These are phyloP conservation scores for Microcaecilia unicolor DNA, from an alignment of 2,797 vertebrate genomes.

Conservation along the genomic window DNA sequence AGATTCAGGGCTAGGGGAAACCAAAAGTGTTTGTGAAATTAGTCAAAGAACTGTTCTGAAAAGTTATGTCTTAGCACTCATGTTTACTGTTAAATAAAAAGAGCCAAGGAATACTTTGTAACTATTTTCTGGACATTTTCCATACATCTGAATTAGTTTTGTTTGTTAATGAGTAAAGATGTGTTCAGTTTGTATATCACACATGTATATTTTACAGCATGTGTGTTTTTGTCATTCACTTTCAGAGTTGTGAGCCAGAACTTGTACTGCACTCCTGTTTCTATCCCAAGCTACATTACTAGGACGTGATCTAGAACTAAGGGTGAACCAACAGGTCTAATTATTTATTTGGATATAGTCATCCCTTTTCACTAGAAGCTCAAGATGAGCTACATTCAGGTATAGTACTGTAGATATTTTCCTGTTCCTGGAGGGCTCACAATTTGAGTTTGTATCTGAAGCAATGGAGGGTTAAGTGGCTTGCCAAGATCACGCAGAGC, in stretches of 20 bases:
- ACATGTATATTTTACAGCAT: conserved; percentile 44
- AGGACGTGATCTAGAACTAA: too few species aligned
- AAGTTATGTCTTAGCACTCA: conserved; percentile 41
- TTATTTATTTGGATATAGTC: too few species aligned
- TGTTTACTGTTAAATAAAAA: conserved; percentile 47
- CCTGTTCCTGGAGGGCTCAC: too few species aligned
- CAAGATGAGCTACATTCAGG: too few species aligned
- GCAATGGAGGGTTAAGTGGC: too few species aligned
- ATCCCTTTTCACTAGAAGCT: too few species aligned
- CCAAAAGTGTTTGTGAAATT: conserved; percentile 38
- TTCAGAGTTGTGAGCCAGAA: too few species aligned
- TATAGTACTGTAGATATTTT: too few species aligned
- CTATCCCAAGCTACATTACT: conserved; percentile 7
- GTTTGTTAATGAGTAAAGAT: conserved; percentile 44
- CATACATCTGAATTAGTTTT: conserved; percentile 45
- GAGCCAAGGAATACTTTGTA: conserved; percentile 46
- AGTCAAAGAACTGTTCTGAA: conserved; percentile 36
- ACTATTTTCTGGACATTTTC: conserved; percentile 31
- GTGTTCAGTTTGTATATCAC: conserved; percentile 49
- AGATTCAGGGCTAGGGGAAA: conserved; percentile 26
- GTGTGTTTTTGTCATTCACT: too few species aligned
- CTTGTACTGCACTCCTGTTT: conserved; percentile 24
- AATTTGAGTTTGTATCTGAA: too few species aligned
- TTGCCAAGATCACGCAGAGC: too few species aligned
- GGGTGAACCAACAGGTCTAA: too few species aligned